A percentile compares a stretch with the other conserved stretches of the same genome.
Conservation (phyloP, 2,797 vertebrate species). For the Pelobates cultripes region DNA sequence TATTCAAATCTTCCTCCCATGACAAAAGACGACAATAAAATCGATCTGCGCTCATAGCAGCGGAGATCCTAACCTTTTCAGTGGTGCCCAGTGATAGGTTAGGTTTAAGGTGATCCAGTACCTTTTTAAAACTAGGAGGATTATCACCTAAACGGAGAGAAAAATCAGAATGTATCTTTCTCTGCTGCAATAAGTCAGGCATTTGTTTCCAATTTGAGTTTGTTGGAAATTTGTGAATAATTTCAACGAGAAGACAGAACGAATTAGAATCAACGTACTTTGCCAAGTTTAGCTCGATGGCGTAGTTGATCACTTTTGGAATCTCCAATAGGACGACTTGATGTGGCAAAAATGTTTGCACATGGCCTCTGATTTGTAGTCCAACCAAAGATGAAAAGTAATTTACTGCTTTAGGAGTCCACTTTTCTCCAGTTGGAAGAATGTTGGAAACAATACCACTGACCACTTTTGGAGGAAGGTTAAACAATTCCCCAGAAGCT, state of each 20-base stretch:
- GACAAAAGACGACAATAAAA: constrained; percentile 86
- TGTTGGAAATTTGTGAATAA: constrained; percentile 72
- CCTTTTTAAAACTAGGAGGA: constrained; percentile 66
- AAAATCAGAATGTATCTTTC: constrained; percentile 64
- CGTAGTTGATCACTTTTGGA: constrained; percentile 77
- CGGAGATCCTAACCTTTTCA: constrained; percentile 76
- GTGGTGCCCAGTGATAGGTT: constrained; percentile 72
- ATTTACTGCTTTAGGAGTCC: constrained; percentile 71
- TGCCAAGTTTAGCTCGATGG: constrained; percentile 78
- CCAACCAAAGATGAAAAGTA: constrained; percentile 83
- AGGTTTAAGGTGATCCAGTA: constrained; percentile 74
- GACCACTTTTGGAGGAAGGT: constrained; percentile 83
- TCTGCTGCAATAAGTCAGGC: constrained; percentile 75
- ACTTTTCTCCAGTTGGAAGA: constrained; percentile 75
- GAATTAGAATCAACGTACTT: constrained; percentile 82
- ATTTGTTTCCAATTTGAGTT: constrained; percentile 69
- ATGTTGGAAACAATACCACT: constrained; percentile 88
- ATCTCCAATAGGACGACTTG: constrained; percentile 83
- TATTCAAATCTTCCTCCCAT: constrained; percentile 73
- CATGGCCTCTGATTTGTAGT: constrained; percentile 75
- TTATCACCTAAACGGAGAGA: constrained; percentile 61
- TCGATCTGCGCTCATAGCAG: constrained; percentile 75
- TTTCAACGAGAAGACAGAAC: constrained; percentile 83
- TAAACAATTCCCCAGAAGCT: constrained; percentile 78
- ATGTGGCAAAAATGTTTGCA: constrained; percentile 77